Percentiles rank a stretch among this genome's conserved stretches.
Conservation (phyloP, 1,140 invertebrate species). For the Oryctes rhinoceros region DNA sequence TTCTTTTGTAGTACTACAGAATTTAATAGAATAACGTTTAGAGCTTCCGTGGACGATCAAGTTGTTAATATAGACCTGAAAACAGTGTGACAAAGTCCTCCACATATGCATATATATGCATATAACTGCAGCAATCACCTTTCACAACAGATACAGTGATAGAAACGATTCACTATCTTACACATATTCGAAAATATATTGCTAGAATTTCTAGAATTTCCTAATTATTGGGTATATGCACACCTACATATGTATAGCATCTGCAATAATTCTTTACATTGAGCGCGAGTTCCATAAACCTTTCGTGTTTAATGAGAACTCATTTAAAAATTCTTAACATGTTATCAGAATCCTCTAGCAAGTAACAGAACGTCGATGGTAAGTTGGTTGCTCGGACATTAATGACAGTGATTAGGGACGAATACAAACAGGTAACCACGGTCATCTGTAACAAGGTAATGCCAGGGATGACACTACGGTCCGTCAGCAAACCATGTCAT, state of each 20-base stretch:
- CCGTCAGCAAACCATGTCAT: slow-evolving; percentile 52
- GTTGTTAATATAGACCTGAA: no score
- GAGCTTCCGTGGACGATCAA: no score
- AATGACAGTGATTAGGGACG: slow-evolving; percentile 50
- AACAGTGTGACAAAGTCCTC: no score
- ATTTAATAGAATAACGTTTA: no score
- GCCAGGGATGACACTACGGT: slow-evolving; percentile 50
- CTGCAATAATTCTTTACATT: neutral
- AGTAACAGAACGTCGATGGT: neutral
- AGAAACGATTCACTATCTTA: no score
- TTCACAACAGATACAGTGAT: no score
- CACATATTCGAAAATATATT: neutral
- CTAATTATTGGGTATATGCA: no score
- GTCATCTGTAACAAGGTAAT: slow-evolving; percentile 49
- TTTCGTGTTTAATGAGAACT: neutral
- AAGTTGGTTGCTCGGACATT: slow-evolving; percentile 31
- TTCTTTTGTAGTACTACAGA: no score
- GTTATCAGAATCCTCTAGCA: neutral
- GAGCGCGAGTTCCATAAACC: neutral
- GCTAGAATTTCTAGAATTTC: neutral
- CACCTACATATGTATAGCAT: neutral
- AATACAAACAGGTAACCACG: slow-evolving; percentile 50
- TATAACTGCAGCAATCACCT: no score
- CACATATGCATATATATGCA: no score
- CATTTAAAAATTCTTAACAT: slow-evolving; percentile 39